These are phyloP conservation scores for Poecilobothrus nobilitatus DNA, from an alignment of 2,888 invertebrate species.

Conservation along the genomic window DNA sequence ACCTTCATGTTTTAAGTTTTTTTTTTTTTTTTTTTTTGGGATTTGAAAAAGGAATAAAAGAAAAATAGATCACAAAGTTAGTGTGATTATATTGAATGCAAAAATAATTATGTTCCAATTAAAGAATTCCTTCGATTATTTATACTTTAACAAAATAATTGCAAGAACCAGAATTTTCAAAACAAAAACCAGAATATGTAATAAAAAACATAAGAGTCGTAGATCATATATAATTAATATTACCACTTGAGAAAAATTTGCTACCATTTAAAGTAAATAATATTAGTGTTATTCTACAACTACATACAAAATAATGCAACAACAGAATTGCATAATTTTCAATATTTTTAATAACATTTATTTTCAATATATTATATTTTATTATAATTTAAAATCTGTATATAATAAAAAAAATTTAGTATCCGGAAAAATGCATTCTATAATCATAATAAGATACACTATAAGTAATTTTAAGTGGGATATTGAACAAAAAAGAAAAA, in stretches of 20 bases:
- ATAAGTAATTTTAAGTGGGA: not conserved
- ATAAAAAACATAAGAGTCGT: too few species aligned
- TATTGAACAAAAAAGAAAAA: not conserved
- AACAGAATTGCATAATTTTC: not conserved
- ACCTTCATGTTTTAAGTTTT: not conserved
- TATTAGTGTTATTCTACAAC: too few species aligned
- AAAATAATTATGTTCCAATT: not conserved
- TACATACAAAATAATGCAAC: too few species aligned
- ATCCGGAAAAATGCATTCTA: not conserved
- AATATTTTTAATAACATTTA: not conserved
- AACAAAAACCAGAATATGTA: too few species aligned
- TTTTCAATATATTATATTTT: too few species aligned
- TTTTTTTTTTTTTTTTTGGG: too few species aligned
- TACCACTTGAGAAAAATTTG: too few species aligned
- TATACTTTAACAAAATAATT: not conserved
- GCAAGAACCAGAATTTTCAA: too few species aligned
- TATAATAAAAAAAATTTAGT: not conserved
- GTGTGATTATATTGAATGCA: not conserved
- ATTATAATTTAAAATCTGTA: too few species aligned
- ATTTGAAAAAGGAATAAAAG: not conserved
- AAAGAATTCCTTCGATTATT: not conserved
- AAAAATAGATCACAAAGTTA: not conserved
- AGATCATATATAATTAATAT: too few species aligned
- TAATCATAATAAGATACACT: too few species aligned
- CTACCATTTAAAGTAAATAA: too few species aligned